phyloP scores from a whole-genome alignment of 1,140 invertebrate genomes.

The Drosophila ananassae region DNA sequence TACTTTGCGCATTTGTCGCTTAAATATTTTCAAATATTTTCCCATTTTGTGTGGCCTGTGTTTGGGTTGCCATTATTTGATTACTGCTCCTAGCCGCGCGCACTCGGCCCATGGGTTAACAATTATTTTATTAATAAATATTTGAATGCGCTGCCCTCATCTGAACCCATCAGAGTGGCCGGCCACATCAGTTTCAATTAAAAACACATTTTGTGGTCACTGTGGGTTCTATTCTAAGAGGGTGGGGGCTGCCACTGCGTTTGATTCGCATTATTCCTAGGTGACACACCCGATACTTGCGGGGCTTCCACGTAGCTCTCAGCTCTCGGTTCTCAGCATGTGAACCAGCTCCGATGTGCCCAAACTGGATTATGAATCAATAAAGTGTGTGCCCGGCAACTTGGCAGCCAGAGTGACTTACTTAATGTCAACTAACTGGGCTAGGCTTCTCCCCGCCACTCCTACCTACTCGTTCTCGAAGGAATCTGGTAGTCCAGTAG shows the following conservation, averaged over 20 bases:
- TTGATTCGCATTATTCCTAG: constrained; percentile 15
- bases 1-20: constrained; percentile 42
- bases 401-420: constrained; percentile 22
- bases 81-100: constrained; percentile 40
- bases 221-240: constrained; percentile 18
- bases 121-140: constrained; percentile 80
- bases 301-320: constrained; percentile 36
- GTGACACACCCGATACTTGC: constrained; percentile 59
- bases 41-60: constrained; percentile 42
- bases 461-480: constrained; percentile 2
- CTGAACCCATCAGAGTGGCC: constrained; percentile 40
- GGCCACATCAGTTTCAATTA: constrained; percentile 75
- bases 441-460: constrained; percentile 3
- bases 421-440: constrained; percentile 52
- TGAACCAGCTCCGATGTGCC: not conserved
- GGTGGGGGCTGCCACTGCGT: constrained; percentile 18
- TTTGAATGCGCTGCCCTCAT: constrained; percentile 76
- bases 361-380: constrained; percentile 44
- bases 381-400: constrained; percentile 31
- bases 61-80: constrained; percentile 70
- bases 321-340: no score
- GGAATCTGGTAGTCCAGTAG: not conserved
- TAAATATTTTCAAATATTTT: constrained; percentile 81
- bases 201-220: constrained; percentile 80
- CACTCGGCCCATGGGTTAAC: constrained; percentile 50